These are phyloP conservation scores for Thamnophis elegans DNA, from an alignment of 2,797 vertebrate genomes.

Conservation along the genomic window DNA sequence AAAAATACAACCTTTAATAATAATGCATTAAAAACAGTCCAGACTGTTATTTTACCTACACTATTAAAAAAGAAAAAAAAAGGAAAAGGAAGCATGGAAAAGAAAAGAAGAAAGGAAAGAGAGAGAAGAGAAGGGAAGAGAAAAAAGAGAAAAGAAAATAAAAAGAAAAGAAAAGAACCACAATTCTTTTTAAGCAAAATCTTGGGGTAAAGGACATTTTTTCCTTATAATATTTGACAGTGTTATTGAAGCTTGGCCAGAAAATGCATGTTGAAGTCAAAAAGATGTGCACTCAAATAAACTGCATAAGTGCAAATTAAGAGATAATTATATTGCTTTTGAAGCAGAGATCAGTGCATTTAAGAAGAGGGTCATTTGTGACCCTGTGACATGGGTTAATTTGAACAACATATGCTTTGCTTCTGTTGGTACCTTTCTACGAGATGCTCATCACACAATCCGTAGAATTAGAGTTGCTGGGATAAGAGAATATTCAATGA, in stretches of 20 bases:
- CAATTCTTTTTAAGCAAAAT: neutral
- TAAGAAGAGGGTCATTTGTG: neutral
- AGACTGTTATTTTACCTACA: neutral
- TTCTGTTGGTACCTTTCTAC: neutral
- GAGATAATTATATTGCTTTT: neutral
- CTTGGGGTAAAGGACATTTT: neutral
- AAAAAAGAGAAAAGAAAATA: too few relatives aligned
- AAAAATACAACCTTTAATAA: neutral
- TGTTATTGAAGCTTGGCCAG: neutral
- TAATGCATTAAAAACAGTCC: neutral
- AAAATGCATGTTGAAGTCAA: neutral
- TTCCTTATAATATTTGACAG: neutral
- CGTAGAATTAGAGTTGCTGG: neutral
- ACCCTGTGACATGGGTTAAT: neutral
- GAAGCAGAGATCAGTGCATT: neutral
- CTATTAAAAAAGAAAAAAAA: neutral
- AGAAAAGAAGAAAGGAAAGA: neutral
- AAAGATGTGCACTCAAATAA: neutral
- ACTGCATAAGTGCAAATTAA: neutral
- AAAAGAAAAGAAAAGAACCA: neutral
- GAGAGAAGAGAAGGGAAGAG: too few relatives aligned
- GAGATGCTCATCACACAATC: neutral
- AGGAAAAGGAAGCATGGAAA: too few relatives aligned
- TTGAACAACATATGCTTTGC: neutral
- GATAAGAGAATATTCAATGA: neutral